phyloP scores from a whole-genome alignment of 2,797 vertebrate species.

The Apogon talboti region DNA sequence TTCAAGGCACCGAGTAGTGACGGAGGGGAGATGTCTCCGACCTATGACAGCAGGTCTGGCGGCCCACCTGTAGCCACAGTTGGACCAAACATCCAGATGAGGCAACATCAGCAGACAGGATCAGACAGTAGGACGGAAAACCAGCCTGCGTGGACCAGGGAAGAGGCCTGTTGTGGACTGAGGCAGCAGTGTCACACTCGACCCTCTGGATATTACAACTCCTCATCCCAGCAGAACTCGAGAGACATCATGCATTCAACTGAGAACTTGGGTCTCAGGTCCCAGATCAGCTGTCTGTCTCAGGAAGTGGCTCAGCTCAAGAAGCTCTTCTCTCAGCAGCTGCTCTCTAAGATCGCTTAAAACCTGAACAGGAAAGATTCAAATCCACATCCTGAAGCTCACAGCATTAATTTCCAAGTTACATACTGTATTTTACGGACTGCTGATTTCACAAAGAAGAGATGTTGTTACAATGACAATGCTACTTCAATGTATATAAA shows the following conservation, averaged over 20 bases:
- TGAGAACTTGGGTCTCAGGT: slow-evolving; percentile 77
- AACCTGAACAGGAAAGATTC: slow-evolving; percentile 9
- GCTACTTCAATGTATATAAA: no score
- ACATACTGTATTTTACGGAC: not conserved
- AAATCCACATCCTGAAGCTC: slow-evolving; percentile 2
- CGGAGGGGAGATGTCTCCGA: slow-evolving; percentile 22
- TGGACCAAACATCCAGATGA: slow-evolving; percentile 56
- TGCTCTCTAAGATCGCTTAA: slow-evolving; percentile 76
- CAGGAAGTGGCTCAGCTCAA: slow-evolving; percentile 88
- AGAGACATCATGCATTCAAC: slow-evolving; percentile 46
- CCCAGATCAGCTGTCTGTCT: slow-evolving; percentile 83
- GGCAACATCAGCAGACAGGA: slow-evolving; percentile 36
- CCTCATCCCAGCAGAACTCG: slow-evolving; percentile 36
- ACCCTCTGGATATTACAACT: slow-evolving; percentile 28
- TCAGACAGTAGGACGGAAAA: slow-evolving; percentile 39
- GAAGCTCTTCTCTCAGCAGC: slow-evolving; percentile 85
- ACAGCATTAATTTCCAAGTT: not conserved
- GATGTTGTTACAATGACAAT: not conserved
- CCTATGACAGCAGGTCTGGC: slow-evolving; percentile 21
- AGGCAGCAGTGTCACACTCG: slow-evolving; percentile 38
- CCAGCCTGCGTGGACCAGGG: slow-evolving; percentile 42
- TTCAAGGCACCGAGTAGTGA: slow-evolving; percentile 79
- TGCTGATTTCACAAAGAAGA: not conserved
- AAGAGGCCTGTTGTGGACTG: slow-evolving; percentile 43
- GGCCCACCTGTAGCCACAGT: slow-evolving; percentile 61